Conservation (phyloP, 2,797 vertebrate genomes). For the Triplophysa yarkandensis region DNA sequence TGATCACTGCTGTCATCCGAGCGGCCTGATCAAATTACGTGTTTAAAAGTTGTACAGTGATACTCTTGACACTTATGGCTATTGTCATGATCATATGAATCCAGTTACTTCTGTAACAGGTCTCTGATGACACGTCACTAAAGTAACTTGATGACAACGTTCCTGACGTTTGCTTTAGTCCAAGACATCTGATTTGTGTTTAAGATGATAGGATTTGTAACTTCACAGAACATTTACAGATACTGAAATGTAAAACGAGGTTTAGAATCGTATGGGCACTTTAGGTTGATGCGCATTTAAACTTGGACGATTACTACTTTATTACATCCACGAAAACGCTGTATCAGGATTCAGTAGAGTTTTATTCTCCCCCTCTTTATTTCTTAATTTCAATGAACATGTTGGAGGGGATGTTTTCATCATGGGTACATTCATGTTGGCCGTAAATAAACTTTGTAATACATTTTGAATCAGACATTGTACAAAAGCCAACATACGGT, state of each 20-base stretch:
- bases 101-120: no score
- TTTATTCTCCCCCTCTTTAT: neutral
- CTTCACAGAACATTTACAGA: no score
- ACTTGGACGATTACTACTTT: neutral
- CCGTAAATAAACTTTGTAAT: neutral
- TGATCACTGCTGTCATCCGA: constrained; percentile 23
- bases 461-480: constrained; percentile 6
- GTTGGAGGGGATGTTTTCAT: neutral
- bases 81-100: neutral
- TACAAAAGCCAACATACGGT: neutral
- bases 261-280: no score
- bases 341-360: neutral
- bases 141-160: no score
- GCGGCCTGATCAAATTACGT: neutral
- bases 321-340: neutral
- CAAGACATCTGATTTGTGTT: no score
- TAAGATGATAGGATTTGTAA: no score
- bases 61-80: neutral
- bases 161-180: no score
- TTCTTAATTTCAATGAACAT: neutral
- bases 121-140: no score
- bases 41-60: neutral
- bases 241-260: no score
- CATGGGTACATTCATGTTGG: neutral
- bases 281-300: neutral